Base-by-base conservation (phyloP, 2,797 vertebrate species). In the Emydoidea blandingii region DNA sequence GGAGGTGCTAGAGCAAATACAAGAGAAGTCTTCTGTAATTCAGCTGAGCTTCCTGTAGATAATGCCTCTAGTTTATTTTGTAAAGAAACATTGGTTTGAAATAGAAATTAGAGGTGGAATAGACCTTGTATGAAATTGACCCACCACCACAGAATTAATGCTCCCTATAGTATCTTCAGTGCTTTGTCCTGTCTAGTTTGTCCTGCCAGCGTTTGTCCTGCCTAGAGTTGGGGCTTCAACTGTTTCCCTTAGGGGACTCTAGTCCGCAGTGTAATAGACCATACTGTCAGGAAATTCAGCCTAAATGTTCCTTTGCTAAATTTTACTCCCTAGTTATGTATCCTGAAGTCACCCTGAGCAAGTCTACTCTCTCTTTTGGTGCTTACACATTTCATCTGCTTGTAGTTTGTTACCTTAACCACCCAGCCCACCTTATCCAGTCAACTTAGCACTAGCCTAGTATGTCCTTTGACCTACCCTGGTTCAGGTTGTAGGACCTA, bases 321-420 rank as follows among this genome's bases (percentile, higher is more conserved):
- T 44, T 76, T 78, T 78, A 18, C 12, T 59, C 27, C 23, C 72
- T 47, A 47, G 12, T 76, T 47, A 44, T 31, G 3, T 84, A 52
- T 50, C 74, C 59, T 53, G 80, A 86, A 90, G 91, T 86, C 89
- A 49, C 56, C 47, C 7, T 29, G 88, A 79, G 11, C n/a, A 84
- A 44, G 50, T 76, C 1, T 0, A n/a, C 16, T 81, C 82, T 57
- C 83, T 50, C 52, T 89, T 92, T 74, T 79, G 52, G 5, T 93
- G 34, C 90, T 95, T 90, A 89, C 29, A n/a, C 29, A 49, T 5
- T 85, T 93, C 81, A 14, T 80, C 41, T 86, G 41, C 25, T 68
- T 90, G 21, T 23, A 57, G 21, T 56, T 91, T 25, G 74, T 84
- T 96, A n/a, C 31, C 86, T 85, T 57, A 97, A 87, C 19, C 49